A percentile compares a stretch with the other conserved stretches of the same genome.
These are phyloP conservation scores for Gulo gulo DNA, from an alignment of 2,113 vertebrate species.

Conservation along the genomic window DNA sequence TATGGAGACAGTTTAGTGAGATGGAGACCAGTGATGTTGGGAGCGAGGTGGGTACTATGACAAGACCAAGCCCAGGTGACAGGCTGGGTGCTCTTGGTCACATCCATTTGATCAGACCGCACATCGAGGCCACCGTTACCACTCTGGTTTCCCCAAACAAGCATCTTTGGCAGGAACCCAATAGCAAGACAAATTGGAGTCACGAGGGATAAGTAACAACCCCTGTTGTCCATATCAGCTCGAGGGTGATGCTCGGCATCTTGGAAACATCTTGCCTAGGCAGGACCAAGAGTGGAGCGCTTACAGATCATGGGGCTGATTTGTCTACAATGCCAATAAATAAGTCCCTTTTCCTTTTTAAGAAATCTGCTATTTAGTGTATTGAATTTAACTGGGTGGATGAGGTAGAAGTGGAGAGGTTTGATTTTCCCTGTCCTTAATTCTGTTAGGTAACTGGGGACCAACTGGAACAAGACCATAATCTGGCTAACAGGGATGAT, in stretches of 20 bases:
- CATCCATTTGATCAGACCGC: neutral
- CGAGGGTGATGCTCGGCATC: neutral
- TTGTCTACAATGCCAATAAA: neutral
- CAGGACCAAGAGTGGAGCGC: neutral
- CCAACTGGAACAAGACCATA: neutral
- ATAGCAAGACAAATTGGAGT: neutral
- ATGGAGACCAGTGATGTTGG: neutral
- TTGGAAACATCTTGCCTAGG: neutral
- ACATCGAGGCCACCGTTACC: neutral
- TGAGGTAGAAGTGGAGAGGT: neutral
- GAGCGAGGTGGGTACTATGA: neutral
- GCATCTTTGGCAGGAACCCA: neutral
- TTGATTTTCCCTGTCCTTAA: neutral
- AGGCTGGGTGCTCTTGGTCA: neutral
- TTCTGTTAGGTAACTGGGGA: neutral
- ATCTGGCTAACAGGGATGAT: neutral
- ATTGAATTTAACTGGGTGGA: neutral
- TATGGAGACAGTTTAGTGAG: neutral
- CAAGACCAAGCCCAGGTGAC: neutral
- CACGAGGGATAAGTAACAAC: neutral
- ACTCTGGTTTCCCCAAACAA: neutral
- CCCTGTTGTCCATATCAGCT: too few relatives aligned
- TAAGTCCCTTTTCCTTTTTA: neutral
- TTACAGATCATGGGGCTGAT: neutral
- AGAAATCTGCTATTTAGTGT: neutral